phyloP scores from a whole-genome alignment of 2,888 invertebrate species.

The Sericinus montela region DNA sequence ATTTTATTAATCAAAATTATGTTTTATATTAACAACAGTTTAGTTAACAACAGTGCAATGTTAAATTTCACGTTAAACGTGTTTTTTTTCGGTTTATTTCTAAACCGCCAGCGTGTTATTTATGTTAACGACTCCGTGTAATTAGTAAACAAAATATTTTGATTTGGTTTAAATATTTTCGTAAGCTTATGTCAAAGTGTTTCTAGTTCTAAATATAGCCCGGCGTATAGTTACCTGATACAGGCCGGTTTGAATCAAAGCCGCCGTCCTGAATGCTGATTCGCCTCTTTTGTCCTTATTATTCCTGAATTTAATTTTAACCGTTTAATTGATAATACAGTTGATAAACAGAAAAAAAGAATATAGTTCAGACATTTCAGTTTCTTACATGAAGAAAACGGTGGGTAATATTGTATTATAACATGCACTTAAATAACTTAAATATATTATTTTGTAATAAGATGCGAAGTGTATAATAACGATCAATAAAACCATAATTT shows the following conservation, averaged over 20 bases:
- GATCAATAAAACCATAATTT: neutral
- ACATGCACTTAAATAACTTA: too few relatives aligned
- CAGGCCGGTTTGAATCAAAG: conserved; percentile 45
- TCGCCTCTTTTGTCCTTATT: conserved; percentile 45
- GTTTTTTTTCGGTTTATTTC: too few relatives aligned
- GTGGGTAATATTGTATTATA: too few relatives aligned
- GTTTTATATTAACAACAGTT: too few relatives aligned
- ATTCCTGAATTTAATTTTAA: conserved; percentile 55
- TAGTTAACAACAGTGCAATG: too few relatives aligned
- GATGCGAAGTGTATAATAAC: neutral
- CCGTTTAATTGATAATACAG: conserved; percentile 27
- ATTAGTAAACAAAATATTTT: conserved; percentile 13
- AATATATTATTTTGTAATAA: neutral
- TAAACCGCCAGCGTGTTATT: too few relatives aligned
- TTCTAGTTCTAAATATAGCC: neutral
- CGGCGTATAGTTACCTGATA: conserved; percentile 40
- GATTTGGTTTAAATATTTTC: conserved; percentile 3
- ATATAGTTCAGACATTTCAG: too few relatives aligned
- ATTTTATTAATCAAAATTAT: too few relatives aligned
- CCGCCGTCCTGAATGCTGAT: conserved; percentile 55
- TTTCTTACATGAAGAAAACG: too few relatives aligned
- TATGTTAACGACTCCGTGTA: conserved; percentile 21
- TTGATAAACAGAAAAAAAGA: too few relatives aligned
- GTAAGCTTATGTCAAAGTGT: neutral
- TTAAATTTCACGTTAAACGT: too few relatives aligned